Base-by-base conservation (phyloP, 2,888 invertebrate species). In the Sphaerophoria taeniata region DNA sequence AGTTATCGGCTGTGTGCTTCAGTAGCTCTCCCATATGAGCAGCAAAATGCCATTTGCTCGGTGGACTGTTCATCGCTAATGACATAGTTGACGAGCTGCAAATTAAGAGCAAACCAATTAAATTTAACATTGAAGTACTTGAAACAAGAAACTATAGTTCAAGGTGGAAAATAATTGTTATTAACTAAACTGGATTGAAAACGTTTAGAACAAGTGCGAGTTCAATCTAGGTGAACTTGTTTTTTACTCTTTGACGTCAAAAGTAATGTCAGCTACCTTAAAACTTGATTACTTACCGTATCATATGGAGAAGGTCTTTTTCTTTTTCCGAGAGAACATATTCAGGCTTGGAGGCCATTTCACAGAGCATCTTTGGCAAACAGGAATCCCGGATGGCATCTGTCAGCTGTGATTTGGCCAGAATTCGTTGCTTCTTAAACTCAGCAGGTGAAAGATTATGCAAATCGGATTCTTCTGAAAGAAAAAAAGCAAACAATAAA, bases 11-110 rank as follows among this genome's bases (percentile, higher is more conserved):
- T 0, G 92, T 91, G 60, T 91, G 90, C 2, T 90, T 90, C 77
- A 92, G 88, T n/a, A 92, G 78, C 79, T 92, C 92, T 6, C 92
- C 92, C 92, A 92, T 92, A 55, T 92, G 92, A 5, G 92, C 91
- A 1, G 92, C 92, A 87, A 92, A 92, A 79, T 92, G 92, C 92
- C 92, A 92, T 84, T 91, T 91, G 61, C 92, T 92, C 9, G 92
- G 92, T 69, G 92, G 89, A 76, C 90, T 89, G 87, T 91, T 92
- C 91, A 92, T 92, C 70, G 91, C 91, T 89, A 92, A 88, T 51
- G 92, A 92, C 91, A 92, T 91, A 3, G 92, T 92, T 31, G 92
- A 92, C 24, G 92, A 91, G 89, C 92, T 92, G 82, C 49, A 4
- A 65, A 65, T 1, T 1, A 49, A 47, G 6, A 71, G 87, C 87